phyloP scores from a whole-genome alignment of 2,888 invertebrate genomes.

The Dorcus parallelipipedus region DNA sequence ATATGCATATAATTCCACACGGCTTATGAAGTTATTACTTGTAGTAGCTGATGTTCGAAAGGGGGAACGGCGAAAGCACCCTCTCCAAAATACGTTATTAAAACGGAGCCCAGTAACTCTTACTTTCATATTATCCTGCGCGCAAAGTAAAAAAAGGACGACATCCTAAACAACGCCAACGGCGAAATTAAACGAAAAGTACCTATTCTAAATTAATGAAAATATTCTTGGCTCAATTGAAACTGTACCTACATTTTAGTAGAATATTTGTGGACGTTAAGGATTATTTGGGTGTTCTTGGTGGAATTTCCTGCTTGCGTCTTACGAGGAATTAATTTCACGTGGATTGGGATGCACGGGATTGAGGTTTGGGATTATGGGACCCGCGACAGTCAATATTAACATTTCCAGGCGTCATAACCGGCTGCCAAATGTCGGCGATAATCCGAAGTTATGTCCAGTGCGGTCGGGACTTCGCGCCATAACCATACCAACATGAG shows the following conservation, averaged over 20 bases:
- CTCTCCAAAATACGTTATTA: too few species aligned
- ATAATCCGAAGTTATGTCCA: conserved; percentile 44
- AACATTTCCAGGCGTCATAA: conserved; percentile 46
- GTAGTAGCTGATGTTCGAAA: conserved; percentile 14
- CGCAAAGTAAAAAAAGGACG: too few species aligned
- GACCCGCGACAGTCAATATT: conserved; percentile 42
- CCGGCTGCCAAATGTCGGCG: conserved; percentile 42
- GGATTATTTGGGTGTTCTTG: neutral
- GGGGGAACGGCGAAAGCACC: too few species aligned
- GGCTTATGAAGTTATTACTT: conserved; percentile 40
- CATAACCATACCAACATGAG: conserved; percentile 23
- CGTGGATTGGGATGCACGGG: conserved; percentile 11
- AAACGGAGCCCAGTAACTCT: too few species aligned
- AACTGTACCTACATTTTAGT: too few species aligned
- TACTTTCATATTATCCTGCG: too few species aligned
- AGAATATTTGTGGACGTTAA: too few species aligned
- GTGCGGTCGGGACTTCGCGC: conserved; percentile 31
- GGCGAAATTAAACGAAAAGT: too few species aligned
- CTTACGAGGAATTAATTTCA: conserved; percentile 15
- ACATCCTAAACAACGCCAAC: too few species aligned
- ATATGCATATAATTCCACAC: conserved; percentile 40
- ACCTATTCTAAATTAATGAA: too few species aligned
- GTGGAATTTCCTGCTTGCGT: neutral
- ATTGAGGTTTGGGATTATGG: conserved; percentile 13
- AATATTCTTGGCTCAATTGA: too few species aligned